Evolutionary conservation across 2,113 vertebrate species (phyloP), one percentile per base, ranked within the genome.

Genomic region (Hiodon tergisus): DNA sequence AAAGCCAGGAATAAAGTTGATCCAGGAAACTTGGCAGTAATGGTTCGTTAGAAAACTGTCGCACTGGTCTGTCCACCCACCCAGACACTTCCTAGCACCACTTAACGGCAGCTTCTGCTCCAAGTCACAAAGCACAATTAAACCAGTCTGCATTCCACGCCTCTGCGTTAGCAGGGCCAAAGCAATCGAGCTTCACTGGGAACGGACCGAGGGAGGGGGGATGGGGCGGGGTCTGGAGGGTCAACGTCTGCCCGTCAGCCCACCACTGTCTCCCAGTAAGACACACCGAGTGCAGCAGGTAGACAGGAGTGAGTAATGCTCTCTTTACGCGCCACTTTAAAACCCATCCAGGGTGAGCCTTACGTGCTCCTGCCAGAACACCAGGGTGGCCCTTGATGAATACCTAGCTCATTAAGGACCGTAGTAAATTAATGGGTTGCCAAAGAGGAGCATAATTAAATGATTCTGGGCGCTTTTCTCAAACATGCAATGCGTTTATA

Each of bases 281-380:
- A 10, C 58, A 77, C 78, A 82, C 77, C 62, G 83, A 77, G 78
- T 82, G 81, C 81, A 82, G 71, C 80, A 81, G 80, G 80, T 81
- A 84, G 80, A 82, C 79, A 84, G 76, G 81, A 81, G 79, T 86
- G 85, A 87, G 77, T 85, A 85, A 88, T 85, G 85, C 77, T 79
- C 78, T 81, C 79, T 82, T 74, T 62, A 81, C 79, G 79, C 67
- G 73, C 76, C 82, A 83, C 77, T 81, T 76, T 77, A 80, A 77
- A 78, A 86, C 85, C 79, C 79, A 85, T 80, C 79, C 85, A 66
- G 3, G 16, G 75, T 73, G 73, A 83, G 77, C 75, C 75, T 73
- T 72, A 77, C 76, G 55, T 60, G 74, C 71, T 70, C 66, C 68
- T 79, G 81, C 82, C 85, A 77, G 76, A 51, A 76, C 68, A 78